Percentiles rank a stretch among this genome's conserved stretches.
These are phyloP conservation scores for Chionis minor DNA, from an alignment of 2,113 vertebrate species.

Conservation along the genomic window DNA sequence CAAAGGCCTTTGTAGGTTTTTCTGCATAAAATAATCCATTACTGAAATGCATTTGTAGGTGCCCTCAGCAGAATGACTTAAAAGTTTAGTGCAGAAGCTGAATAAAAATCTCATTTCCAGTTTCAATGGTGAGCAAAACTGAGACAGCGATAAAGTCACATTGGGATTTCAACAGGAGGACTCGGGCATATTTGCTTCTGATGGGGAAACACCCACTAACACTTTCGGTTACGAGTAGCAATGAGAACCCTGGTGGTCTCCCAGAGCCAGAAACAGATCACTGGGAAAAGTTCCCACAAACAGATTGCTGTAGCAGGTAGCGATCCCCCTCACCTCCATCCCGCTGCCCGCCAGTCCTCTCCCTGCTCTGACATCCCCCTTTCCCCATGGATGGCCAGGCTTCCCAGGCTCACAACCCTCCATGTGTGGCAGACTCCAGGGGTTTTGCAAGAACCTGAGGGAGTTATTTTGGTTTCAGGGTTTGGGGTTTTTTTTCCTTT, in stretches of 20 bases:
- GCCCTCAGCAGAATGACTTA: not conserved
- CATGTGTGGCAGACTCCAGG: not conserved
- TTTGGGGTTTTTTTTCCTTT: accelerated
- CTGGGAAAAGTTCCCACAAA: not conserved
- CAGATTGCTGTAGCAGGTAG: not conserved
- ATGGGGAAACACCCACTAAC: not conserved
- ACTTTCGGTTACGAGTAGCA: accelerated
- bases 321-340: not conserved
- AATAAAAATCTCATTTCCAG: not conserved
- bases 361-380: not conserved
- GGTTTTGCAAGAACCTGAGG: not conserved
- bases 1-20: not conserved
- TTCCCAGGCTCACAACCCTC: not conserved
- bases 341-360: accelerated
- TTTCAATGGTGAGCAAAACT: not conserved
- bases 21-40: not conserved
- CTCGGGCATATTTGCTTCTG: not conserved
- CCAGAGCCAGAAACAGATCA: not conserved
- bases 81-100: not conserved
- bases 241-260: not conserved
- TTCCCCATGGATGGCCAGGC: accelerated
- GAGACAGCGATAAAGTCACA: accelerated
- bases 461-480: not conserved
- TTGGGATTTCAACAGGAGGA: not conserved
- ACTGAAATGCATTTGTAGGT: not conserved